These are phyloP conservation scores for Cyclophora punctaria DNA, from an alignment of 2,888 invertebrate species.

Conservation along the genomic window DNA sequence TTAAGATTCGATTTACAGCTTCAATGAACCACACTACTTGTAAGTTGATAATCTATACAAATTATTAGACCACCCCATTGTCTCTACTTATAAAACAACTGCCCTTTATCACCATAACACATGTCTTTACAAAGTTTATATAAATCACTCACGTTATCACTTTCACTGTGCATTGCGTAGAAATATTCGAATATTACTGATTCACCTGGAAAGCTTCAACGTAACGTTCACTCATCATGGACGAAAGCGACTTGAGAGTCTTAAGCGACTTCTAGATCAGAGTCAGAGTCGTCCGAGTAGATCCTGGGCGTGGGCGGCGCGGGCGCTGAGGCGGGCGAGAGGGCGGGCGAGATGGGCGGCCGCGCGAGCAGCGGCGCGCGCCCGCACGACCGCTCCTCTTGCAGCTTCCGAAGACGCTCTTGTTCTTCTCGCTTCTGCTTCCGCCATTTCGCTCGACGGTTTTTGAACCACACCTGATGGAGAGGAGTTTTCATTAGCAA, in stretches of 20 bases:
- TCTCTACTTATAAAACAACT: too few species aligned
- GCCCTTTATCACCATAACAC: too few species aligned
- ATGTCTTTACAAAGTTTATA: too few species aligned
- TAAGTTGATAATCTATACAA: too few species aligned
- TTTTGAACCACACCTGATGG: conserved; percentile 96
- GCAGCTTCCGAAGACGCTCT: conserved; percentile 86
- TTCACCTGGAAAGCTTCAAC: too few species aligned
- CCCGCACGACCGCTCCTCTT: conserved; percentile 81
- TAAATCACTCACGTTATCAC: too few species aligned
- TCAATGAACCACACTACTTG: too few species aligned
- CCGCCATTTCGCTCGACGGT: conserved; percentile 95
- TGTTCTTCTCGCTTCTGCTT: conserved; percentile 94
- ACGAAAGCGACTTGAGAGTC: too few species aligned
- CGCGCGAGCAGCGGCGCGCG: conserved; percentile 48
- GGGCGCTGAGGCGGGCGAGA: conserved; percentile 34
- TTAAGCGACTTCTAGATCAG: conserved; percentile 88
- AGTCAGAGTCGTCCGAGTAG: conserved; percentile 83
- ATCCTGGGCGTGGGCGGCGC: conserved; percentile 48
- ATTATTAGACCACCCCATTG: too few species aligned
- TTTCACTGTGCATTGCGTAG: too few species aligned
- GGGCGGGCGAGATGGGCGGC: conserved; percentile 32
- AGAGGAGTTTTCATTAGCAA: conserved; percentile 13
- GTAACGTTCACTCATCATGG: too few species aligned
- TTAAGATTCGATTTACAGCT: not conserved
- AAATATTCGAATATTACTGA: too few species aligned